Evolutionary conservation across 1,140 invertebrate genomes (phyloP).

Genomic region (Papilio glaucus): DNA sequence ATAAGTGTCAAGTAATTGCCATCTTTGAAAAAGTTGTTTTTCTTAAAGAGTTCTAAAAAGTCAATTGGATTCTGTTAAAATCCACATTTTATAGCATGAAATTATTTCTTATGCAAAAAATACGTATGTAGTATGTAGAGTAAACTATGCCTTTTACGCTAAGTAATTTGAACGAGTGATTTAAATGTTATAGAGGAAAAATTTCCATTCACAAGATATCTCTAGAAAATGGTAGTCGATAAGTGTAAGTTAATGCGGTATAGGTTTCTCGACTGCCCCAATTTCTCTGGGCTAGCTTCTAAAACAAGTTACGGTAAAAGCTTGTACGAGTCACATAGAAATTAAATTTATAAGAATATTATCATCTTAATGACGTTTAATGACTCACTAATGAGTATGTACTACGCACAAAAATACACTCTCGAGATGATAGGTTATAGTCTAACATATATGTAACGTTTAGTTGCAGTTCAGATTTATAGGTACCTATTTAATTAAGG

Average conservation of each 20-base stretch:
- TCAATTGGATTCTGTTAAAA: no score
- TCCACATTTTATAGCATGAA: no score
- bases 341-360: slow-evolving; percentile 29
- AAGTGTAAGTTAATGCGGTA: slow-evolving; percentile 1
- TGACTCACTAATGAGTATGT: not conserved
- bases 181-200: not conserved
- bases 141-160: no score
- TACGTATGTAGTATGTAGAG: no score
- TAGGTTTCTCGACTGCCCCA: slow-evolving; percentile 13
- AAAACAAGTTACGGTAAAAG: slow-evolving; percentile 34
- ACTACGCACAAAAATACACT: not conserved
- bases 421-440: not conserved
- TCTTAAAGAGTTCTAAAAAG: no score
- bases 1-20: no score
- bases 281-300: slow-evolving; percentile 29
- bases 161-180: no score
- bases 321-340: slow-evolving; percentile 31
- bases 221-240: slow-evolving; percentile 26
- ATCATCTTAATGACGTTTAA: slow-evolving; percentile 2
- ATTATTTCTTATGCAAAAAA: no score
- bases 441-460: not conserved
- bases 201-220: slow-evolving; percentile 6
- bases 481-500: no score
- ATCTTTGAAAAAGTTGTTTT: no score
- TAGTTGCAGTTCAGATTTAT: not conserved